Base-by-base conservation (phyloP, 2,113 vertebrate species). In the Halcyon senegalensis region DNA sequence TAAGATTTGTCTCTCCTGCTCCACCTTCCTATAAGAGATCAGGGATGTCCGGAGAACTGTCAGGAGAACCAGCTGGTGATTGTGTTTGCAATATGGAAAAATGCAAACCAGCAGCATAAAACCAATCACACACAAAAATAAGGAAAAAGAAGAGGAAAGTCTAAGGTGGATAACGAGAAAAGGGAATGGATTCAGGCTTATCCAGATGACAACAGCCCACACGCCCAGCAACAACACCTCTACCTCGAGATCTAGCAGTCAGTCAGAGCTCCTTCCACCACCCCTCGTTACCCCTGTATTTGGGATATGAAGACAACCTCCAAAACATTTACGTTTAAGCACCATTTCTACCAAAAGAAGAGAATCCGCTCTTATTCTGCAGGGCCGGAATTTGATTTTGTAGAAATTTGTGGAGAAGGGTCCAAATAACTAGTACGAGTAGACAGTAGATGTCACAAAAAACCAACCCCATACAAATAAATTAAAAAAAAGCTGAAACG, bases 1-100 rank as follows among this genome's bases (percentile, higher is more conserved):
- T 48, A 10, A 73, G 41, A 69, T 73, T 21, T 51, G 24, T 30
- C 70, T 69, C 33, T 5, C 3, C 7, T 1, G 0, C 15, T 18
- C 46, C 50, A 31, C 24, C 41, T 24, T 70, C 63, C 63, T 62
- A 0, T 10, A n/a, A 53, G 25, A 48, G 20, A 25, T 16, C 56
- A 21, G 66, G 41, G 56, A 58, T 70, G 35, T 44, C 51, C 31
- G 78, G 51, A 43, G 19, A 76, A 4, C 28, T 19, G 27, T 16
- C n/a, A 55, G 69, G 46, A 77, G 9, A 62, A 48, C 8, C n/a
- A 51, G 6, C 31, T 69, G 41, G 60, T 21, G 31, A 51, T 39
- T 28, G 86, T 89, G 77, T 62, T 81, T 78, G 74, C 50, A 94
- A 91, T 84, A 37, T 3, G 39, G 87, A 94, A 66, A 51, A 90